Conservation (phyloP, 1,140 invertebrate genomes). For the Ooceraea biroi region DNA sequence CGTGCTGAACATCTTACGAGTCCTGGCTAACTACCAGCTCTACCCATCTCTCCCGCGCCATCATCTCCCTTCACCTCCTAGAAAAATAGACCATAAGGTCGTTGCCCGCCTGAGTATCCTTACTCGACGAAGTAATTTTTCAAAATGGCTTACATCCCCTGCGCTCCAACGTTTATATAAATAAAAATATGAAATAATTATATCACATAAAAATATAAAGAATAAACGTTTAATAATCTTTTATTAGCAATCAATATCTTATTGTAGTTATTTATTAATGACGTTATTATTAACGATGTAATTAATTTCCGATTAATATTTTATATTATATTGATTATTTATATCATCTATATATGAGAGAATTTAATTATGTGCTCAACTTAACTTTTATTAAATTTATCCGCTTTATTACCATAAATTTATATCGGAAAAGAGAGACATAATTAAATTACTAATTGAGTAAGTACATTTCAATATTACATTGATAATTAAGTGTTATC, state of each 20-base stretch:
- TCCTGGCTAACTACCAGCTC: slow-evolving; percentile 43
- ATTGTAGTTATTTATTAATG: background rate
- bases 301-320: background rate
- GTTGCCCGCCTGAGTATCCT: background rate
- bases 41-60: background rate
- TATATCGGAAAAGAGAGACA: background rate
- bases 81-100: slow-evolving; percentile 42
- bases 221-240: background rate
- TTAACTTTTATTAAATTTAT: slow-evolving; percentile 1
- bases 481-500: background rate
- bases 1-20: slow-evolving; percentile 47
- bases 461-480: background rate
- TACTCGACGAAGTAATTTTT: background rate
- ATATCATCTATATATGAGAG: background rate
- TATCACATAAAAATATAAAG: background rate
- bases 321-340: background rate
- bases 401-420: slow-evolving; percentile 3
- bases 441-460: background rate
- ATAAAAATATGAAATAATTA: slow-evolving; percentile 6
- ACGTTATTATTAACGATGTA: background rate
- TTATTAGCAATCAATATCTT: background rate
- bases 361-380: background rate
- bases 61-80: background rate
- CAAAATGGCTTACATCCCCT: background rate
- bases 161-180: background rate